Evolutionary conservation across 2,113 vertebrate species (phyloP), one percentile per base, ranked within the genome.

Genomic region (Cinclus cinclus): DNA sequence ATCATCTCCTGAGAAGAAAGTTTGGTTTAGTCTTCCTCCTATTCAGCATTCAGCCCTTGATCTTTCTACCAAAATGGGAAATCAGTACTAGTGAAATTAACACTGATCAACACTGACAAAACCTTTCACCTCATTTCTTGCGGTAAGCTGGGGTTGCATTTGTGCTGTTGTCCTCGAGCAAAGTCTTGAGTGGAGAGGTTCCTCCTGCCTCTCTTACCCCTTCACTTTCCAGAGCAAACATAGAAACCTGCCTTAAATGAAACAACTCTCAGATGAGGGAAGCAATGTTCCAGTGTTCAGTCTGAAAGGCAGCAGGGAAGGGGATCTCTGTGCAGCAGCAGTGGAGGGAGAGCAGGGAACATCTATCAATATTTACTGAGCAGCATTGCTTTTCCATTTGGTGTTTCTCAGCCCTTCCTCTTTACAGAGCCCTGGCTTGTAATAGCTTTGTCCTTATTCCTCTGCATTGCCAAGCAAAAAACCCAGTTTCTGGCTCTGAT

Each of bases 331-430:
- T 69, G 78, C 87, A 67, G 15, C 39, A 58, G 92, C 16, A 11
- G 52, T n/a, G 47, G 60, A 80, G 52, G 75, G 64, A 81, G 47
- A 68, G 44, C 79, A 87, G 92, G 83, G 86, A 94, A 82, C 83
- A 87, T 92, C 88, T 86, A 93, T 93, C 90, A 97, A 75, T 96
- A 96, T 93, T 96, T 95, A 89, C 94, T 93, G 92, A 94, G 92
- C 92, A 78, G 90, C 88, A 79, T 11, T 68, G 76, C 86, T 96
- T 95, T 96, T 92, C 90, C 85, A 95, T 95, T 95, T 89, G 5
- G 1, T 59, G 47, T 81, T 95, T 77, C 85, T 90, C 86, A 94
- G 73, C 60, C 67, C 68, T 96, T 75, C 71, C 56, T 93, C 82
- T 90, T 77, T 67, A 74, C 83, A 75, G 46, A 95, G 76, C 73